Conservation (phyloP, 2,113 vertebrate species). For the Callocephalon fimbriatum region DNA sequence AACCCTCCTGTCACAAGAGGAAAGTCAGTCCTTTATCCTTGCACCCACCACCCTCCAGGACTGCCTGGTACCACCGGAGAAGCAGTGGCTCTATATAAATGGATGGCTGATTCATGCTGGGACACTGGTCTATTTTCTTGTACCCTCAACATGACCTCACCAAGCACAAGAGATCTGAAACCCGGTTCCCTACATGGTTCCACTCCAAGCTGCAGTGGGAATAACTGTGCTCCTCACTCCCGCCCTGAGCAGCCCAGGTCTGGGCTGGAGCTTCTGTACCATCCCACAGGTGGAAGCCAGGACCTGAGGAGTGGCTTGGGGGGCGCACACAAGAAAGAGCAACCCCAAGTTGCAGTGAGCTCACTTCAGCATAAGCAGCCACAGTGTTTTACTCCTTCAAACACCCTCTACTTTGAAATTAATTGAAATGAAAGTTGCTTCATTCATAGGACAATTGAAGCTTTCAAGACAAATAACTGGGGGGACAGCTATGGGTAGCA, state of each 20-base stretch:
- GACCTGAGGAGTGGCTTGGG: background rate
- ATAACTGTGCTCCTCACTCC: background rate
- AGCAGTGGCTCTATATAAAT: background rate
- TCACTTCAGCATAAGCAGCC: background rate
- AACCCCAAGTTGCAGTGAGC: background rate
- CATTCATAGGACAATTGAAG: background rate
- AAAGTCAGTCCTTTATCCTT: conserved; percentile 25
- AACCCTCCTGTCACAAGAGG: background rate
- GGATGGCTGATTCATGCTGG: conserved; percentile 37
- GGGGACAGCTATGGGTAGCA: background rate
- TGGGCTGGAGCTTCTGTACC: background rate
- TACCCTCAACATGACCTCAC: background rate
- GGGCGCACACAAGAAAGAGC: background rate
- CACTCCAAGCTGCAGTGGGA: background rate
- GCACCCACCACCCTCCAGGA: background rate
- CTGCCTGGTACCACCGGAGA: conserved; percentile 51
- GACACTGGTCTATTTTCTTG: conserved; percentile 55
- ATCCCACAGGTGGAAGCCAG: background rate
- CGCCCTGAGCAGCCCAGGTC: background rate
- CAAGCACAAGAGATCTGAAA: background rate
- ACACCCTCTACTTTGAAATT: background rate
- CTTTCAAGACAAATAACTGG: background rate
- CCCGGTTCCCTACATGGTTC: background rate
- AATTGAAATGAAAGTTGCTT: background rate
- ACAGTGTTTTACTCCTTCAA: background rate